Evolutionary conservation across 2,888 invertebrate species (phyloP).

Genomic region (Agrenia bidenticulata): DNA sequence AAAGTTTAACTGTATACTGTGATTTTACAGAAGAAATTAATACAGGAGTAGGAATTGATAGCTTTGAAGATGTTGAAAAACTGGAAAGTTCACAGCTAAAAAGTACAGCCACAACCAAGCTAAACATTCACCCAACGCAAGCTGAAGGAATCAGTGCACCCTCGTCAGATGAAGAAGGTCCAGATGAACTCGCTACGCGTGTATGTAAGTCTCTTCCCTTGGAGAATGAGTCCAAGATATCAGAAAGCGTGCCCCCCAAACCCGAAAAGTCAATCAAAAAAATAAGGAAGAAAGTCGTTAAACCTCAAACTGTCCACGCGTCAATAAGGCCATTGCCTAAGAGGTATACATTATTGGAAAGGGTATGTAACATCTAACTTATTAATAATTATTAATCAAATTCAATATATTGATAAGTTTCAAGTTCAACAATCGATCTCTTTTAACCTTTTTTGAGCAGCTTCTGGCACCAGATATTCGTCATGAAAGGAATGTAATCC

Average conservation of each 20-base stretch:
- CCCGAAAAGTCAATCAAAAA: no score
- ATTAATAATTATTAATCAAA: constrained; percentile 20
- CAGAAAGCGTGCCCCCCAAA: neutral
- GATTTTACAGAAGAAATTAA: no score
- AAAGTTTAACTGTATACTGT: no score
- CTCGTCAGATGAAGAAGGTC: constrained; percentile 9
- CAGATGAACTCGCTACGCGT: neutral
- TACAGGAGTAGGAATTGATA: no score
- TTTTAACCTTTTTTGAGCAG: constrained; percentile 55
- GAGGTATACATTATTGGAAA: constrained; percentile 23
- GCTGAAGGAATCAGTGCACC: neutral
- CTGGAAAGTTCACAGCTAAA: no score
- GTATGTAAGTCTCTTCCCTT: neutral
- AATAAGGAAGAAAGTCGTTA: no score
- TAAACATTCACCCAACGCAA: no score
- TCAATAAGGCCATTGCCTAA: neutral
- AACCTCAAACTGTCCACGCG: neutral
- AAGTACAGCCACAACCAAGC: no score
- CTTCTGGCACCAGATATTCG: constrained; percentile 75
- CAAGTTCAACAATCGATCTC: neutral
- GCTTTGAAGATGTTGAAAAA: no score
- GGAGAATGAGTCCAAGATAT: neutral
- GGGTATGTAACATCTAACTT: constrained; percentile 18
- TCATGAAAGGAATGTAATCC: constrained; percentile 80
- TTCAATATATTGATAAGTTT: neutral